These are phyloP conservation scores for Taphrorychus bicolor DNA, from an alignment of 2,888 invertebrate species.

Conservation along the genomic window DNA sequence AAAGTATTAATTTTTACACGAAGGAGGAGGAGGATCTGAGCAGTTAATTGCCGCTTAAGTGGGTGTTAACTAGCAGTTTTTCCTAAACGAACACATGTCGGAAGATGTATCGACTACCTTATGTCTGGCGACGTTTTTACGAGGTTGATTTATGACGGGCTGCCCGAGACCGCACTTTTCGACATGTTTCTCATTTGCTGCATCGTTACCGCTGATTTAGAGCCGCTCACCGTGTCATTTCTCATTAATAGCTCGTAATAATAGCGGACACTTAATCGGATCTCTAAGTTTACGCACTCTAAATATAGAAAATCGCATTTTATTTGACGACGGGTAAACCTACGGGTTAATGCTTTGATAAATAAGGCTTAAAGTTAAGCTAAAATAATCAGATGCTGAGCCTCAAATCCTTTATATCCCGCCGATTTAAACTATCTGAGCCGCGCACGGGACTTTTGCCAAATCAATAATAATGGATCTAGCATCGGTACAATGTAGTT, in stretches of 20 bases:
- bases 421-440: slow-evolving; percentile 19
- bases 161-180: slow-evolving; percentile 53
- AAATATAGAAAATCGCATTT: background rate
- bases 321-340: background rate
- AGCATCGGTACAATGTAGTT: background rate
- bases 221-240: slow-evolving; percentile 17
- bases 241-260: slow-evolving; percentile 23
- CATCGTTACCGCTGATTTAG: slow-evolving; percentile 36
- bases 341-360: slow-evolving; percentile 18
- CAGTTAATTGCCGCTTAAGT: slow-evolving; percentile 34
- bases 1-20: background rate
- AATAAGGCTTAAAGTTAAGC: slow-evolving; percentile 28
- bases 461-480: background rate
- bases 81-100: slow-evolving; percentile 23
- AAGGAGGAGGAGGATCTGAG: slow-evolving; percentile 10
- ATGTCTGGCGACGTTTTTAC: slow-evolving; percentile 54
- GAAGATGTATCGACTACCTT: slow-evolving; percentile 55
- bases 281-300: background rate
- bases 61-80: slow-evolving; percentile 34
- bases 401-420: slow-evolving; percentile 29
- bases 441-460: background rate
- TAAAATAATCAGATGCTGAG: slow-evolving; percentile 27
- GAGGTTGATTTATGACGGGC: slow-evolving; percentile 50
- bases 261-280: slow-evolving; percentile 18
- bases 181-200: slow-evolving; percentile 48